Evolutionary conservation across 2,113 vertebrate species (phyloP).

Genomic region (Chamaetylas fuelleborni): DNA sequence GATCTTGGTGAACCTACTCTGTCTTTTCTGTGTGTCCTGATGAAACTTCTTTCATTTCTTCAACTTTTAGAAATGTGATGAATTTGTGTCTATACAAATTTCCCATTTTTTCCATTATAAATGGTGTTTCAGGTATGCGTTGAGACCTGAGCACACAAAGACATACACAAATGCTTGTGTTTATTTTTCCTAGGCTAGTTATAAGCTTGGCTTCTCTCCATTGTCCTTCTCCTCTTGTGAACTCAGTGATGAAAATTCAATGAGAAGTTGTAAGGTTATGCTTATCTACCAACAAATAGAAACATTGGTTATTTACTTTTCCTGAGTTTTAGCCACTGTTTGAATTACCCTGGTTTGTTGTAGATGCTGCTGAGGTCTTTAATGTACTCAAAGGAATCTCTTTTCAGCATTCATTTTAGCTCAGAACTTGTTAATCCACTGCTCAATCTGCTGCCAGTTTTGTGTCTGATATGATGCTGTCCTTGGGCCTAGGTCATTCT

Average conservation of each 20-base stretch:
- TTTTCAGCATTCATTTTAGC: background rate
- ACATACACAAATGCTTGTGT: rapidly evolving
- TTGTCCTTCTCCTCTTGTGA: background rate
- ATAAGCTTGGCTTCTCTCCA: background rate
- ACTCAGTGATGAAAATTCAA: background rate
- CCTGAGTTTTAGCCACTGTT: background rate
- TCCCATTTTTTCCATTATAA: background rate
- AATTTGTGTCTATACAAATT: background rate
- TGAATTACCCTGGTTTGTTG: background rate
- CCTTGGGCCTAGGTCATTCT: background rate
- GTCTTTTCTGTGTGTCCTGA: background rate
- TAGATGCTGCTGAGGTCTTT: background rate
- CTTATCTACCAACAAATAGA: background rate
- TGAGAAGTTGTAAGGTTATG: background rate
- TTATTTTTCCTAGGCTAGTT: background rate
- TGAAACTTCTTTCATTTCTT: background rate
- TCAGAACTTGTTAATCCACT: background rate
- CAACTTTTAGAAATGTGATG: background rate
- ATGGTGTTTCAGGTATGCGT: background rate
- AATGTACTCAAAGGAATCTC: background rate
- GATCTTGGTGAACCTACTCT: background rate
- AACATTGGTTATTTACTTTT: background rate
- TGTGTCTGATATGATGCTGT: background rate
- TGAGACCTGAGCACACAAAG: background rate
- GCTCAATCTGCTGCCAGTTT: background rate